Percentiles rank a stretch among this genome's conserved stretches.
These are phyloP conservation scores for Branchipolynoe longqiensis DNA, from an alignment of 2,888 invertebrate species.

Conservation along the genomic window DNA sequence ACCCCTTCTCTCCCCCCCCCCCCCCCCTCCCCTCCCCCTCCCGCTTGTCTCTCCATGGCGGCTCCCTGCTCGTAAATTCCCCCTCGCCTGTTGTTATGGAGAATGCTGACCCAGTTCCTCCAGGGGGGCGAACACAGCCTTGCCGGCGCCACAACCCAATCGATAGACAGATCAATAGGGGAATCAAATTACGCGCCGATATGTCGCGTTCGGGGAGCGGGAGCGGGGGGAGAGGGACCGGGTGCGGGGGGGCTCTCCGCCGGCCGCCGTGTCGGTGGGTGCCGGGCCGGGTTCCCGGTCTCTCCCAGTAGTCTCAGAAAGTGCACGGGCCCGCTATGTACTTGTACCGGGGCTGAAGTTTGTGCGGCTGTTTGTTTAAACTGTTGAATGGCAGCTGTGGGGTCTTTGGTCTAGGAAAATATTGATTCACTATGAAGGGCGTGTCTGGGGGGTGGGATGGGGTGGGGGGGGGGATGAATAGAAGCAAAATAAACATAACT, in stretches of 20 bases:
- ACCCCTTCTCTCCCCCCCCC: neutral
- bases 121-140: slow-evolving; percentile 38
- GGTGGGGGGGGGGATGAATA: too few species aligned
- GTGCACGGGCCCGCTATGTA: too few species aligned
- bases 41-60: neutral
- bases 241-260: neutral
- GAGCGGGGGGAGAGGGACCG: neutral
- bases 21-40: neutral
- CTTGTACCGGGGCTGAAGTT: too few species aligned
- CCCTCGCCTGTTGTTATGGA: slow-evolving; percentile 37
- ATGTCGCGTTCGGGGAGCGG: slow-evolving; percentile 52
- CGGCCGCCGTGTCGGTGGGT: neutral
- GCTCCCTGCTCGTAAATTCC: too few species aligned
- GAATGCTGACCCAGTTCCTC: slow-evolving; percentile 47
- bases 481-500: too few species aligned
- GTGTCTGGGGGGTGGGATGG: too few species aligned
- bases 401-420: too few species aligned
- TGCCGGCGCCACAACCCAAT: slow-evolving; percentile 35
- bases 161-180: slow-evolving; percentile 46
- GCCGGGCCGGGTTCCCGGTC: too few species aligned
- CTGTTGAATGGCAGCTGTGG: too few species aligned
- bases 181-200: slow-evolving; percentile 53
- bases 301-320: too few species aligned
- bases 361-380: too few species aligned
- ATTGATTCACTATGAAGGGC: too few species aligned